These are phyloP conservation scores for Mythimna lalbum DNA, from an alignment of 2,888 invertebrate species.

Conservation along the genomic window DNA sequence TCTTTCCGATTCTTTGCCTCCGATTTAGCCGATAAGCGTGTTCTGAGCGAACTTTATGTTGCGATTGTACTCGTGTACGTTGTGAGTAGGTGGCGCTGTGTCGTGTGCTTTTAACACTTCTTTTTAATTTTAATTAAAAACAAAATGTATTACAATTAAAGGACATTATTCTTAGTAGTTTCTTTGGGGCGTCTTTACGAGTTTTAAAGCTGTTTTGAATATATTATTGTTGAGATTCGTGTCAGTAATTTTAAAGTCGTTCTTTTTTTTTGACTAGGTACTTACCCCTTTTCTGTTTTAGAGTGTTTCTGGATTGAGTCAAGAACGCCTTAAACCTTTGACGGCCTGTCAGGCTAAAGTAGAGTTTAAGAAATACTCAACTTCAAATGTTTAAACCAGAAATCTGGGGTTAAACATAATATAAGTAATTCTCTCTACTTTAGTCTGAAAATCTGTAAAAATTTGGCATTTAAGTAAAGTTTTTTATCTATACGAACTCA, in stretches of 20 bases:
- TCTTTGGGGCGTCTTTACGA: conserved; percentile 32
- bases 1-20: conserved; percentile 79
- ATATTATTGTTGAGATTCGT: conserved; percentile 5
- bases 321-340: no score
- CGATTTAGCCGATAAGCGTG: conserved; percentile 85
- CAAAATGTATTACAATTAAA: conserved; percentile 67
- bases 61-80: conserved; percentile 77
- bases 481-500: no score
- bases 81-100: conserved; percentile 80
- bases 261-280: not conserved
- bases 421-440: no score
- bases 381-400: no score
- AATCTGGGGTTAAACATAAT: no score
- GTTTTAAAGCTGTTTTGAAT: conserved; percentile 4
- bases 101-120: conserved; percentile 71
- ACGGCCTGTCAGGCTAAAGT: no score
- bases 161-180: conserved; percentile 58
- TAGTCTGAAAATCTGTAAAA: no score
- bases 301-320: no score
- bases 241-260: conserved; percentile 6
- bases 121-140: conserved; percentile 77
- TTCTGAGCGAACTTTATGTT: conserved; percentile 86
- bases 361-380: no score
- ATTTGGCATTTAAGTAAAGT: no score
- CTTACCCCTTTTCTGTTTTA: no score